These are phyloP conservation scores for Pantherophis alleghaniensis DNA, from an alignment of 2,797 vertebrate species.

Conservation along the genomic window DNA sequence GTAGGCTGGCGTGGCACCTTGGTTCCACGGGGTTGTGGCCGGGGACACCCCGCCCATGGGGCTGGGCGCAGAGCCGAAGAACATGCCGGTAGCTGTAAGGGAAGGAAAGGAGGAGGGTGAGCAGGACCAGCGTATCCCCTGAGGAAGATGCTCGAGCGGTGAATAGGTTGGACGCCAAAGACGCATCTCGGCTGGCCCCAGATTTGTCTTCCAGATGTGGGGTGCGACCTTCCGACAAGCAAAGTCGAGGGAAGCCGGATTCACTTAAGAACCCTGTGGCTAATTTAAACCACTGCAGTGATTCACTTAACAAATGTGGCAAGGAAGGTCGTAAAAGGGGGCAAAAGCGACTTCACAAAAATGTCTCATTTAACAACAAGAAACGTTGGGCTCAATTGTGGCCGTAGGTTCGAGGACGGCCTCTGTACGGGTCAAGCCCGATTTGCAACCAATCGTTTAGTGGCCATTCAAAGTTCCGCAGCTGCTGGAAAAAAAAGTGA, in stretches of 20 bases:
- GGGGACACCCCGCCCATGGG: constrained; percentile 94
- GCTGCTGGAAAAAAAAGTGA: not conserved
- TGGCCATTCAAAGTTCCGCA: too few species aligned
- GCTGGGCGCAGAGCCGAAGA: constrained; percentile 90
- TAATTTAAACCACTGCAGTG: too few species aligned
- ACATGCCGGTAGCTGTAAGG: constrained; percentile 88
- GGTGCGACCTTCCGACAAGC: too few species aligned
- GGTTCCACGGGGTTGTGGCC: constrained; percentile 95
- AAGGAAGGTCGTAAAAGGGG: too few species aligned
- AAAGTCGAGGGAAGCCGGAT: too few species aligned
- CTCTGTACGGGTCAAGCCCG: too few species aligned
- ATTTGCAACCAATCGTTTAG: not conserved
- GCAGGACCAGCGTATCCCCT: rapidly evolving
- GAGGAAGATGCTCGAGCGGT: not conserved
- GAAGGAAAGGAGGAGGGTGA: not conserved
- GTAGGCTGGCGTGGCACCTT: constrained; percentile 89
- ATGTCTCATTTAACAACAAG: too few species aligned
- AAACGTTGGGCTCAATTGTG: too few species aligned
- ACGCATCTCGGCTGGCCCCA: not conserved
- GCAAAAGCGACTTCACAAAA: too few species aligned
- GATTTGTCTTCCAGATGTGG: not conserved
- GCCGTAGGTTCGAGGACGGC: too few species aligned
- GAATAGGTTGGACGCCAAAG: not conserved
- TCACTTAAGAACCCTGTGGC: too few species aligned
- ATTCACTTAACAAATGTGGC: too few species aligned